These are phyloP conservation scores for Noctilio leporinus DNA, from an alignment of 2,113 vertebrate species.

Conservation along the genomic window DNA sequence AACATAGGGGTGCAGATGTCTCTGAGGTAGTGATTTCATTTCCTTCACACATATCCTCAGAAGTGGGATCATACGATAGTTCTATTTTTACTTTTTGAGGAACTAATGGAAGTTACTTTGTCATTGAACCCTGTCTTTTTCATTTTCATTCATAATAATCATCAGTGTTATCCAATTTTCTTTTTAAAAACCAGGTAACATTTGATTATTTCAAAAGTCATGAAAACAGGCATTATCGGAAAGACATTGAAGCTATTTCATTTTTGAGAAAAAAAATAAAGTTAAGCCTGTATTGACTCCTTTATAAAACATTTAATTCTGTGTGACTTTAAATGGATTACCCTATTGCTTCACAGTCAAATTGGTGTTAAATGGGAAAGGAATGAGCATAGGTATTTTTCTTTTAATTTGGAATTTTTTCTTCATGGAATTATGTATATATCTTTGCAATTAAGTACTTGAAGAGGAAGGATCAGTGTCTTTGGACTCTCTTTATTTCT, in stretches of 20 bases:
- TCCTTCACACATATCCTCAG: background rate
- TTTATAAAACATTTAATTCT: background rate
- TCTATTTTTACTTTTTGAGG: background rate
- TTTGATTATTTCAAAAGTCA: background rate
- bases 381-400: background rate
- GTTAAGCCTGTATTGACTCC: background rate
- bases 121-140: background rate
- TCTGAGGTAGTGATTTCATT: background rate
- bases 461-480: background rate
- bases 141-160: background rate
- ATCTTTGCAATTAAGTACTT: constrained; percentile 4
- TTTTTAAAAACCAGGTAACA: background rate
- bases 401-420: background rate
- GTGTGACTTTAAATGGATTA: background rate
- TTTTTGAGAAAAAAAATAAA: background rate
- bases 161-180: constrained; percentile 1
- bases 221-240: background rate
- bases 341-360: background rate
- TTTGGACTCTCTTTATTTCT: background rate
- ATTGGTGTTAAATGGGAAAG: background rate
- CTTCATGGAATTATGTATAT: background rate
- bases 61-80: background rate
- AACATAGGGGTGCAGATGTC: background rate
- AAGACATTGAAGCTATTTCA: background rate
- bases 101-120: background rate